These are phyloP conservation scores for Araneus ventricosus DNA, from an alignment of 1,140 invertebrate species.

Conservation along the genomic window DNA sequence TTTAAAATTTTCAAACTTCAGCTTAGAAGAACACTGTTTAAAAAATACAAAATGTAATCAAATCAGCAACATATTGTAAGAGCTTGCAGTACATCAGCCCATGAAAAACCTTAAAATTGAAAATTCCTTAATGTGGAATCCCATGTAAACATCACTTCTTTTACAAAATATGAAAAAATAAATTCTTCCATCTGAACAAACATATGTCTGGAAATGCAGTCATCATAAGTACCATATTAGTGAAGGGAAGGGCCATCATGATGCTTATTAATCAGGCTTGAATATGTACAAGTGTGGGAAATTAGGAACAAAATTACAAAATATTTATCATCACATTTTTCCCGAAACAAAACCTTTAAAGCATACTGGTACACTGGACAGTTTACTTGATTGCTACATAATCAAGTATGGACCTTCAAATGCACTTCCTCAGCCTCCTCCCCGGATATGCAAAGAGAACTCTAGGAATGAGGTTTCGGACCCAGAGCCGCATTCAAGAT, in stretches of 20 bases:
- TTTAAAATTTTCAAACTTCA: too few species aligned
- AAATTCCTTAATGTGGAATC: neutral
- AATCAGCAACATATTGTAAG: conserved; percentile 12
- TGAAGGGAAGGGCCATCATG: conserved; percentile 45
- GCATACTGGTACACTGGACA: neutral
- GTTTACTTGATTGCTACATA: neutral
- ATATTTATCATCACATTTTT: conserved; percentile 45
- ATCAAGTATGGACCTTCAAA: neutral
- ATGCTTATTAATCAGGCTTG: conserved; percentile 17
- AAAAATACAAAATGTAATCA: neutral
- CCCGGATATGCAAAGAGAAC: neutral
- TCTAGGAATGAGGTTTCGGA: conserved; percentile 46
- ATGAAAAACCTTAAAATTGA: conserved; percentile 9
- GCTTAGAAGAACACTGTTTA: neutral
- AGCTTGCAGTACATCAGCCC: conserved; percentile 32
- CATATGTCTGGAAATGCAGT: conserved; percentile 60
- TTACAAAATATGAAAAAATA: conserved; percentile 74
- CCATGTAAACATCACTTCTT: conserved; percentile 52
- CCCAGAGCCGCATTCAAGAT: conserved; percentile 57
- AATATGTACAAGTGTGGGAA: conserved; percentile 43
- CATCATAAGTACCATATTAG: conserved; percentile 52
- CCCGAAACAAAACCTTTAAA: conserved; percentile 18
- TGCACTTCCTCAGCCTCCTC: neutral
- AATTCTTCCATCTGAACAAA: conserved; percentile 67
- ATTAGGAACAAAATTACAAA: conserved; percentile 63